Evolutionary conservation across 2,888 invertebrate genomes (phyloP), one percentile per base, ranked within the genome.

Genomic region (Abrostola triplasia): DNA sequence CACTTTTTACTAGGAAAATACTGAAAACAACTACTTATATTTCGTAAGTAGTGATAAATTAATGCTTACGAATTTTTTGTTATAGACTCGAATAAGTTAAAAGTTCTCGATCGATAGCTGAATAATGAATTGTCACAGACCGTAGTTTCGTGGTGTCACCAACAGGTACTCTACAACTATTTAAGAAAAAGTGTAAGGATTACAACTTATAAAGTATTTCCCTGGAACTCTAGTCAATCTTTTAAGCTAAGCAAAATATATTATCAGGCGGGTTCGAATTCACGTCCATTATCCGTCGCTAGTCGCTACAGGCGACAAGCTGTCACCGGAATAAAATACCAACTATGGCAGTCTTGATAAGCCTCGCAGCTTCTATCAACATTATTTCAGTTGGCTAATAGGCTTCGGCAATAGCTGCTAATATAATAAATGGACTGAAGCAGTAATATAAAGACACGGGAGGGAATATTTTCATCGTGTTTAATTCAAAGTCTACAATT

Each of bases 241-340:
- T 8, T 47, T 47, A 24, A 24, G 4, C 13, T 8, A 24, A 47
- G 24, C 24, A 24, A 9, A 47, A 47, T 47, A 24, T 24, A 9
- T 47, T 24, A 8, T 13, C 13, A 1, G 8, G 8, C 4, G 44
- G 9, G 5, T 24, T 13, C 24, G 44, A 47, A 24, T 24, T 47
- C 44, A 8, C 13, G 24, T 13, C 44, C 44, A 9, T 44, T 7
- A 44, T 44, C 44, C 44, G 44, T 47, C 13, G 24, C 44, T 24
- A 47, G 44, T 47, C 44, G 24, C 44, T 24, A 47, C 8, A 9
- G 44, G 44, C 44, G 44, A 47, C 44, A 13, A 13, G 44, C 44
- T 47, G 24, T 47, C 44, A 47, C 0, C 44, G 44, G 13, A 8
- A 13, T 9, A 10, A 13, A 24, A 44, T 2, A 44, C 2, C 44